Evolutionary conservation across 2,113 vertebrate genomes (phyloP).

Genomic region (Ovibos moschatus): DNA sequence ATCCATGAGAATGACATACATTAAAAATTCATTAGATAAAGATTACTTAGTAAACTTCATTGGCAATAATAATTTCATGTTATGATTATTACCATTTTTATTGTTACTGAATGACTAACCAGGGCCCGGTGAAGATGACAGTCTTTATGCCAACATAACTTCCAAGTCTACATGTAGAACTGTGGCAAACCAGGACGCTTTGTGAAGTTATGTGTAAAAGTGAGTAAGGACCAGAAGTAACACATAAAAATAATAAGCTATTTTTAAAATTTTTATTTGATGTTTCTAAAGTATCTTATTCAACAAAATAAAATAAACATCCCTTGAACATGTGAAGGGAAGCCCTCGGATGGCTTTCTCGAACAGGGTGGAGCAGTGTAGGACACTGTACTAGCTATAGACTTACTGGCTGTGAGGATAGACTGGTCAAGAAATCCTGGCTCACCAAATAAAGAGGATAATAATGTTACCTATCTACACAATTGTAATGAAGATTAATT

Average conservation of each 20-base stretch:
- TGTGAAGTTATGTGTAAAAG: not conserved
- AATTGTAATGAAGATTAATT: not conserved
- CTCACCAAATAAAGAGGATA: not conserved
- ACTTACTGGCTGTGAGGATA: not conserved
- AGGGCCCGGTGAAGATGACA: not conserved
- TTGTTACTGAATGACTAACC: not conserved
- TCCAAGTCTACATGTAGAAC: not conserved
- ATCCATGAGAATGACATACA: not conserved
- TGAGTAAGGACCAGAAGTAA: not conserved
- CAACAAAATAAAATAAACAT: not conserved
- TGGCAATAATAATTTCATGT: not conserved
- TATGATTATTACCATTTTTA: not conserved
- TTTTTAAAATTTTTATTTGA: not conserved
- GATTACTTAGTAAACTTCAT: not conserved
- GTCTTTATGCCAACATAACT: not conserved
- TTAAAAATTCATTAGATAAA: not conserved
- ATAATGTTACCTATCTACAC: not conserved
- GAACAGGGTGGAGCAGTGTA: fast-evolving
- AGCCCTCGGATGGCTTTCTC: not conserved
- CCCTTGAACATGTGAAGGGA: not conserved
- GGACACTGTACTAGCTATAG: not conserved
- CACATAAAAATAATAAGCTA: not conserved
- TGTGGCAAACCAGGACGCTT: not conserved
- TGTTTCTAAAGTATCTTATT: not conserved
- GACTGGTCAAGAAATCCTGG: not conserved